Evolutionary conservation across 2,797 vertebrate genomes (phyloP).

Genomic region (Uromys caudimaculatus): DNA sequence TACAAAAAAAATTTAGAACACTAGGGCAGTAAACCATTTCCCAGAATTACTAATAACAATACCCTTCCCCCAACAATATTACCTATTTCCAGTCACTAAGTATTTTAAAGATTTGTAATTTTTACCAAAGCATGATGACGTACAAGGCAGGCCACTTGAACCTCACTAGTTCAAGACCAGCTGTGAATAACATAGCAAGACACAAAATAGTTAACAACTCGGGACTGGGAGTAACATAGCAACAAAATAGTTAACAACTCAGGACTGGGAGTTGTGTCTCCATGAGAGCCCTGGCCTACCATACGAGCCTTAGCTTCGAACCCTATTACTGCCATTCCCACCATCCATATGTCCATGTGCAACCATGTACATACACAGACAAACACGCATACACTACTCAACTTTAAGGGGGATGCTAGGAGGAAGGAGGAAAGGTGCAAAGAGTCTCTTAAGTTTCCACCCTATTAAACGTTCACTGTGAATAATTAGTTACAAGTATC

Average conservation of each 20-base stretch:
- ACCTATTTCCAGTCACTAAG: neutral
- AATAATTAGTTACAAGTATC: neutral
- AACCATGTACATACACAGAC: neutral
- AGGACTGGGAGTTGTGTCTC: no score
- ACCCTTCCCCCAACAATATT: neutral
- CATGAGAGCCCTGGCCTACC: neutral
- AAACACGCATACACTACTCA: neutral
- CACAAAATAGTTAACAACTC: neutral
- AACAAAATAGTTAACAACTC: no score
- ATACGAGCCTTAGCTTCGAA: neutral
- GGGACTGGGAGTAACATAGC: neutral
- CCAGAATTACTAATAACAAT: neutral
- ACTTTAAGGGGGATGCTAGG: neutral
- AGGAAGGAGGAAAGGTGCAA: neutral
- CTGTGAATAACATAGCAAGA: neutral
- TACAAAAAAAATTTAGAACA: neutral
- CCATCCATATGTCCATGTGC: neutral
- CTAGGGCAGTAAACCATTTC: neutral
- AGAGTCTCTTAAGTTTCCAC: neutral
- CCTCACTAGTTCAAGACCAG: neutral
- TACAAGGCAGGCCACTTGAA: neutral
- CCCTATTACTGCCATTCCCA: neutral
- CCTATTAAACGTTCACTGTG: neutral
- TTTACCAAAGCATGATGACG: neutral
- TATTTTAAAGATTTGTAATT: neutral